These are phyloP conservation scores for Peromyscus eremicus DNA, from an alignment of 2,797 vertebrate species.

Conservation along the genomic window DNA sequence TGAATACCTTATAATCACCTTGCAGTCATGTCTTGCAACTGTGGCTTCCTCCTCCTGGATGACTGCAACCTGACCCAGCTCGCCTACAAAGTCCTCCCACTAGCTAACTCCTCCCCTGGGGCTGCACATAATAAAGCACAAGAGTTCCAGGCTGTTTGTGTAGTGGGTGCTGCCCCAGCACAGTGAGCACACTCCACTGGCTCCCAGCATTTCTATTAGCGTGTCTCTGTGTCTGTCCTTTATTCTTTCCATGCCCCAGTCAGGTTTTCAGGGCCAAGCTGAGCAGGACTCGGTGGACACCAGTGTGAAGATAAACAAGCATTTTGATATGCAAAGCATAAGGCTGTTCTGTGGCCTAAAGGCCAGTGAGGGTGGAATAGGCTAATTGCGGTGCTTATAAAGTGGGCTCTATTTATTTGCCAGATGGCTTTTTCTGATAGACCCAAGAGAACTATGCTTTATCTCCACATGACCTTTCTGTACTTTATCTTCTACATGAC, in stretches of 20 bases:
- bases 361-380: neutral
- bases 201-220: neutral
- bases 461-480: neutral
- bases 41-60: neutral
- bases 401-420: neutral
- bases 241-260: neutral
- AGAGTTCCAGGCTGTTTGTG: neutral
- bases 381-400: neutral
- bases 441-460: neutral
- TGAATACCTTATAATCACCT: neutral
- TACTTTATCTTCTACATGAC: neutral
- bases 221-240: neutral
- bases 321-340: slow-evolving; percentile 30
- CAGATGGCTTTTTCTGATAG: neutral
- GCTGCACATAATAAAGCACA: neutral
- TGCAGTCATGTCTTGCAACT: neutral
- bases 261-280: neutral
- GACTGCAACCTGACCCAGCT: neutral
- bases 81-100: neutral
- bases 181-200: neutral
- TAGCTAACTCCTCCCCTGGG: neutral
- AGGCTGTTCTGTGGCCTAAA: neutral
- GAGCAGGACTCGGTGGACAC: neutral
- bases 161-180: neutral
- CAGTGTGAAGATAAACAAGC: neutral